These are phyloP conservation scores for Drosophila formosana DNA, from an alignment of 2,888 invertebrate genomes.

Conservation along the genomic window DNA sequence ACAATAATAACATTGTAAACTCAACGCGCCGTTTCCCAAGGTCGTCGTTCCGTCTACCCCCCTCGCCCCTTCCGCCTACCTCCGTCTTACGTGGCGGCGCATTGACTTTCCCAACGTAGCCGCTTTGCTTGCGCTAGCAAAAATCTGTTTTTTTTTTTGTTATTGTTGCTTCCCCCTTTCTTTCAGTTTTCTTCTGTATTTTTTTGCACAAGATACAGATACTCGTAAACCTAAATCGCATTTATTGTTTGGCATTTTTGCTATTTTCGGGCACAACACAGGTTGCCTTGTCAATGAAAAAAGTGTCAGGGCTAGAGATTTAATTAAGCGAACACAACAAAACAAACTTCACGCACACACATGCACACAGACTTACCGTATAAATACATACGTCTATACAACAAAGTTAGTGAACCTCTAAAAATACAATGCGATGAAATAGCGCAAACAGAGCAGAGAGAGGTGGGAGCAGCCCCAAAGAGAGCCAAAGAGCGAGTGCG, in stretches of 20 bases:
- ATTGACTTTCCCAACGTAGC: conserved; percentile 54
- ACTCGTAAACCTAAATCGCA: conserved; percentile 66
- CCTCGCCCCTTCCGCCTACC: not conserved
- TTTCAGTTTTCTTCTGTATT: conserved; percentile 11
- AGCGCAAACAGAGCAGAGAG: conserved; percentile 22
- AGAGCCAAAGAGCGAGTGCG: conserved; percentile 15
- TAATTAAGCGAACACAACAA: conserved; percentile 67
- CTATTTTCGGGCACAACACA: conserved; percentile 49
- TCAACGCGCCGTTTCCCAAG: conserved; percentile 55
- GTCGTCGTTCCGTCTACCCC: conserved; percentile 34
- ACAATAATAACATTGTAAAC: conserved; percentile 69
- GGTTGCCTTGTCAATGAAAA: conserved; percentile 79
- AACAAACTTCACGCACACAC: conserved; percentile 13
- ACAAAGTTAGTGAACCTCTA: conserved; percentile 74
- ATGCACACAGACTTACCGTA: not conserved
- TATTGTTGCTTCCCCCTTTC: not conserved
- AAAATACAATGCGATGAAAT: conserved; percentile 58
- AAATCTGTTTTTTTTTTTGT: conserved; percentile 26
- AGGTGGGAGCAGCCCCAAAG: conserved; percentile 7
- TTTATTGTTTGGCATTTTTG: conserved; percentile 61
- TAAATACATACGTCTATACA: conserved; percentile 20
- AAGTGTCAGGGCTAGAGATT: conserved; percentile 80
- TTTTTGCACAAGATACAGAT: conserved; percentile 30
- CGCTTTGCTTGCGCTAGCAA: conserved; percentile 48
- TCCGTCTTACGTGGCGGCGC: conserved; percentile 24